phyloP scores from a whole-genome alignment of 2,797 vertebrate species.

The Aselliscus stoliczkanus region DNA sequence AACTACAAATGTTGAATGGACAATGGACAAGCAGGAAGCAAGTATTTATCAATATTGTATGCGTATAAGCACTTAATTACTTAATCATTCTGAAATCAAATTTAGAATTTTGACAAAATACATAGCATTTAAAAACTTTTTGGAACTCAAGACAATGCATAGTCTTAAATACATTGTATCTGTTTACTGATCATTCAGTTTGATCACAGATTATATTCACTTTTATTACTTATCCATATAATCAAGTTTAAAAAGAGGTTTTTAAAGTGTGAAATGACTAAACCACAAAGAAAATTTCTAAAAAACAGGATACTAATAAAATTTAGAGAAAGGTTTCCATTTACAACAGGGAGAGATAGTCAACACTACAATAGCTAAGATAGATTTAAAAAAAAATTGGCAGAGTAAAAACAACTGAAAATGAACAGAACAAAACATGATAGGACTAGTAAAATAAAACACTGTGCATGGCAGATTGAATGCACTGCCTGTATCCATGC shows the following conservation, averaged over 20 bases:
- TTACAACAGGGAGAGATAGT: neutral
- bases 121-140: neutral
- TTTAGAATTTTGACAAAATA: constrained; percentile 3
- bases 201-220: neutral
- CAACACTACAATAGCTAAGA: neutral
- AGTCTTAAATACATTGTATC: neutral
- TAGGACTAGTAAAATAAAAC: neutral
- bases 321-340: neutral
- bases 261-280: neutral
- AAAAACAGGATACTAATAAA: neutral
- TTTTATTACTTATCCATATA: neutral
- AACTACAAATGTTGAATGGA: neutral
- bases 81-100: neutral
- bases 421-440: neutral
- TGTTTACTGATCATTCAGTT: neutral
- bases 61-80: neutral
- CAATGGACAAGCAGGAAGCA: neutral
- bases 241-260: neutral
- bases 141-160: neutral
- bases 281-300: neutral
- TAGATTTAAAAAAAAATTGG: neutral
- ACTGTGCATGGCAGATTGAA: neutral
- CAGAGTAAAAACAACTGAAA: neutral
- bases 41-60: neutral
- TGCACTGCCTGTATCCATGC: neutral